Base-by-base conservation (phyloP, 1,140 invertebrate species). In the Archivesica marissinica region DNA sequence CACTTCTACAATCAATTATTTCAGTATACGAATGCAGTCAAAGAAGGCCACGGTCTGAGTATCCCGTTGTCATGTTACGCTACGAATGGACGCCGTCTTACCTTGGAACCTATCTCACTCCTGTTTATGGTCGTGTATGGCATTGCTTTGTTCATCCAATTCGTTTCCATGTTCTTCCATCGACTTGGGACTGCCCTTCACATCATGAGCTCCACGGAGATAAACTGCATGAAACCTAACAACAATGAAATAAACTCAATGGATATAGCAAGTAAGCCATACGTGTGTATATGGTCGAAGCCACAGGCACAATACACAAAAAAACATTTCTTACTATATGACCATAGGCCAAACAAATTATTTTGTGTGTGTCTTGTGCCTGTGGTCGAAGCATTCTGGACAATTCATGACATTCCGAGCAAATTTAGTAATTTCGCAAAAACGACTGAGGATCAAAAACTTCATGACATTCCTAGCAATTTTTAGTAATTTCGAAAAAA, bases 41-140 rank as follows among this genome's bases (percentile, higher is more conserved):
- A 84, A 38, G 44, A 86, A 38, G 89, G 87, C 0, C 50, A 87
- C 1, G 91, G 91, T 3, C 66, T 92, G n/a, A 81, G 89, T 20
- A 92, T 92, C 39, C 90, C 89, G 9, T 68, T 91, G 11, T 89
- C 91, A 0, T 92, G 91, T 50, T 52, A 83, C 13, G 86, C 89
- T 28, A 86, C 30, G 9, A 86, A 82, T 6, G 89, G 89, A 15
- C 82, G 90, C 52, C 64, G 77, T 9, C 82, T 92, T 4, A 89
- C 88, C 0, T 83, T 94, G n/a, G 99, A 99, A 93, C 99, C 99
- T 0, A 99, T 99, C 83, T 98, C 98, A 95, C 94, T 99, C 25
- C 97, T 99, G 0, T 99, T 99, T 92, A 98, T 99, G 72, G 97
- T 99, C 94, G 99, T 99, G 95, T 99, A 99, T 93, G 98, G 98